Conservation (phyloP, 2,797 vertebrate genomes). For the Valencia hispanica region DNA sequence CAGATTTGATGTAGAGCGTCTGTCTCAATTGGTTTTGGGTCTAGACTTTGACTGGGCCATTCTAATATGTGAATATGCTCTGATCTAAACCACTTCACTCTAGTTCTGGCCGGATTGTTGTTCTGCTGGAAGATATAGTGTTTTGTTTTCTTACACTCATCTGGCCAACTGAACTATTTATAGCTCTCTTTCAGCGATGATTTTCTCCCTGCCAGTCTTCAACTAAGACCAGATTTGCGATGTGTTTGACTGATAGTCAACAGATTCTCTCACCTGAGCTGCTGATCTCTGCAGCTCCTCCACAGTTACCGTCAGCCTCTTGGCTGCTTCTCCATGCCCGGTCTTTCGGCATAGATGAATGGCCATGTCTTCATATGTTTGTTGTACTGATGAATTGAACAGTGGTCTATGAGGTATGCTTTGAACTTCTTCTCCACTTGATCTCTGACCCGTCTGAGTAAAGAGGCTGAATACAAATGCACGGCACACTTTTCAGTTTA, state of each 20-base stretch:
- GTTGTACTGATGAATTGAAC: too few relatives aligned
- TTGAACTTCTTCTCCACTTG: too few relatives aligned
- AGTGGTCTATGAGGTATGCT: too few relatives aligned
- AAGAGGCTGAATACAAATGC: not conserved
- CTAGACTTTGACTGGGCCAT: not conserved
- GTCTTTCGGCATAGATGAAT: too few relatives aligned
- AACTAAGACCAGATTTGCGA: not conserved
- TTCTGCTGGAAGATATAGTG: too few relatives aligned
- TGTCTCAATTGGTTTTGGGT: not conserved
- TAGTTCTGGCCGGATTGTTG: not conserved
- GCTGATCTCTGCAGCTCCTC: not conserved
- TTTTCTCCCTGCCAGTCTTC: not conserved
- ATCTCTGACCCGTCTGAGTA: too few relatives aligned
- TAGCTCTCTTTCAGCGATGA: not conserved
- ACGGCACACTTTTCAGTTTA: not conserved
- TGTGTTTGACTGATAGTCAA: not conserved
- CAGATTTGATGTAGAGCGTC: not conserved
- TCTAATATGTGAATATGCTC: not conserved
- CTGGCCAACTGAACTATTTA: too few relatives aligned
- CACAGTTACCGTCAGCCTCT: not conserved
- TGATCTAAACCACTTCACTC: not conserved
- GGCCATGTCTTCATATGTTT: too few relatives aligned
- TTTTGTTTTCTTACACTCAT: not conserved
- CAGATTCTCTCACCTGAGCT: not conserved
- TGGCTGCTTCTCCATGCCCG: too few relatives aligned